phyloP scores from a whole-genome alignment of 2,888 invertebrate genomes.

The Tortricodes alternella region DNA sequence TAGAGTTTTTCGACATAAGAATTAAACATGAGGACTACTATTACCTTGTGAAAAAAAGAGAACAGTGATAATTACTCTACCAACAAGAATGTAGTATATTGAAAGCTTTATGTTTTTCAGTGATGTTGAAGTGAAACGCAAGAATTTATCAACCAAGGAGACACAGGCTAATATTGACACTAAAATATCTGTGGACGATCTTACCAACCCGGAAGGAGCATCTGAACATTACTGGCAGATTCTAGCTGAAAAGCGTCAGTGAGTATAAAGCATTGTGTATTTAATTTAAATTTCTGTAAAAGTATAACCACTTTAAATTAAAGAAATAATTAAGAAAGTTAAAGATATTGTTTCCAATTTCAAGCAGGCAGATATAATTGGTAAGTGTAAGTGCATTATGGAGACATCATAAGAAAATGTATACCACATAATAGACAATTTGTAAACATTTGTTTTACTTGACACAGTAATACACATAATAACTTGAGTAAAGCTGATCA shows the following conservation, averaged over 20 bases:
- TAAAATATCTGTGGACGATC: constrained; percentile 85
- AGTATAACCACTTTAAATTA: neutral
- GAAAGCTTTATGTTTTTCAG: constrained; percentile 43
- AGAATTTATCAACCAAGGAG: constrained; percentile 80
- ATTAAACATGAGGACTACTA: neutral
- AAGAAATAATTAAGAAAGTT: too few species aligned
- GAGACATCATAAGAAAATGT: too few species aligned
- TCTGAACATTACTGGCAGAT: constrained; percentile 90
- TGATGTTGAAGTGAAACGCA: constrained; percentile 72
- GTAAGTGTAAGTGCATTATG: too few species aligned
- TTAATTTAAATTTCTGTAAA: neutral
- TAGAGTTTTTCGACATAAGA: neutral
- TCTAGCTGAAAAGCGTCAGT: constrained; percentile 88
- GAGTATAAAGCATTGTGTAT: constrained; percentile 41
- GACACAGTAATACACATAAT: too few species aligned
- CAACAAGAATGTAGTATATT: neutral
- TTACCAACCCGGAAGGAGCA: constrained; percentile 86
- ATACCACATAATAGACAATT: too few species aligned
- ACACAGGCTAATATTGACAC: constrained; percentile 83
- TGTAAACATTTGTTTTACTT: too few species aligned
- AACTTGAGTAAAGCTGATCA: too few species aligned
- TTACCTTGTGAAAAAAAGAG: neutral
- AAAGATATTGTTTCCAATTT: too few species aligned
- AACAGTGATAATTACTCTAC: neutral
- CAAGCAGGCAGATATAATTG: too few species aligned